These are phyloP conservation scores for Monodelphis domestica DNA, from an alignment of 2,797 vertebrate genomes.

Conservation along the genomic window DNA sequence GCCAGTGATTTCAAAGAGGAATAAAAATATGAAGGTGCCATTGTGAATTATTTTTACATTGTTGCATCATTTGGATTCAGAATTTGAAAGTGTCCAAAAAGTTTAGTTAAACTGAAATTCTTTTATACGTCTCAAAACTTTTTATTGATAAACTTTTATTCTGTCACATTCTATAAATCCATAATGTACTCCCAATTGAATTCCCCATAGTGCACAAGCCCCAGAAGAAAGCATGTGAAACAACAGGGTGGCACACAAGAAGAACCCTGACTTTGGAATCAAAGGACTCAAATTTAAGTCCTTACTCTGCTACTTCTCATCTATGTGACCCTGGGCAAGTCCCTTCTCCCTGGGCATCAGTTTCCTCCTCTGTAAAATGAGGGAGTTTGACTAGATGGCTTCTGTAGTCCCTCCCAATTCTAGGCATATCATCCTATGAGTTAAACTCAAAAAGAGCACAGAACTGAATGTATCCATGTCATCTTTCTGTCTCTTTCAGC, in stretches of 20 bases:
- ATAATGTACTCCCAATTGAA: neutral
- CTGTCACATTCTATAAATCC: neutral
- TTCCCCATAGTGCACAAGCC: neutral
- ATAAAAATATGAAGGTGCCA: neutral
- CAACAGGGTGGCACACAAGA: neutral
- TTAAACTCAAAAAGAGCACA: neutral
- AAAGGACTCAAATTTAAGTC: neutral
- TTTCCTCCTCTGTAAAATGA: neutral
- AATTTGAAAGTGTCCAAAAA: neutral
- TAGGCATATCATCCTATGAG: neutral
- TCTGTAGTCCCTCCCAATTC: neutral
- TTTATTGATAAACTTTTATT: neutral
- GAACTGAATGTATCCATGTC: neutral
- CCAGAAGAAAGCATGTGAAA: neutral
- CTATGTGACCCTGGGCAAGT: neutral
- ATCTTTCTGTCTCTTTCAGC: neutral
- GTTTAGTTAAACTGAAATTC: neutral
- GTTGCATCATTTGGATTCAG: neutral
- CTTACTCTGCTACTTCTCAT: neutral
- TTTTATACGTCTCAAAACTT: neutral
- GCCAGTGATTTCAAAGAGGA: neutral
- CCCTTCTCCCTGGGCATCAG: neutral
- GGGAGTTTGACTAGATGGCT: neutral
- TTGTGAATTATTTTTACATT: neutral
- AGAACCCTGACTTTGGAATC: neutral